Conservation (phyloP, 2,888 invertebrate species). For the Epiblema foenella region DNA sequence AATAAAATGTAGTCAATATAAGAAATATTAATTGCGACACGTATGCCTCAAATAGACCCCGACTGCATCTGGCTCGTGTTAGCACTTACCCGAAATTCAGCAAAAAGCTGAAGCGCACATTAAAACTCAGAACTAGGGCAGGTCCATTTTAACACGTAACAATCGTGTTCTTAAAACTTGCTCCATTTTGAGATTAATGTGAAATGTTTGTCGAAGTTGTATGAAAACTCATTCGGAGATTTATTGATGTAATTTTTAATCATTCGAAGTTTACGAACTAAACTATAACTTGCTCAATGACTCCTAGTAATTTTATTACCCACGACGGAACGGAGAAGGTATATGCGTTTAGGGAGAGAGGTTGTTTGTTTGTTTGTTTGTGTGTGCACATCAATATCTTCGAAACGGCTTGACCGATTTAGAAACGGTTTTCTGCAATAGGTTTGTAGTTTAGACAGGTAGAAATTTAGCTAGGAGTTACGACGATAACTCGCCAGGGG, state of each 20-base stretch:
- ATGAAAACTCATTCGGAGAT: conserved; percentile 32
- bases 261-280: conserved; percentile 11
- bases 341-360: no score
- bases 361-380: no score
- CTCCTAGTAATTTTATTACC: no score
- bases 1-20: no score
- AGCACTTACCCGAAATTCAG: conserved; percentile 27
- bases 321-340: no score
- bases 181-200: conserved; percentile 54
- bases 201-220: conserved; percentile 50
- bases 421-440: no score
- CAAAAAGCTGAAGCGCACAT: conserved; percentile 52
- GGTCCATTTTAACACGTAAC: conserved; percentile 63
- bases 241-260: neutral
- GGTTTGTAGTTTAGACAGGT: no score
- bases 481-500: no score
- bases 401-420: no score
- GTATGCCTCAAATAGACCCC: neutral
- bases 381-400: no score
- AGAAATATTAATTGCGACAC: neutral
- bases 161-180: conserved; percentile 57
- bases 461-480: no score
- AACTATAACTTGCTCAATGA: no score
- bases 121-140: conserved; percentile 60
- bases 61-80: conserved; percentile 5